Percentiles rank a stretch among this genome's conserved stretches.
Conservation (phyloP, 2,113 vertebrate species). For the Ophiodon elongatus region DNA sequence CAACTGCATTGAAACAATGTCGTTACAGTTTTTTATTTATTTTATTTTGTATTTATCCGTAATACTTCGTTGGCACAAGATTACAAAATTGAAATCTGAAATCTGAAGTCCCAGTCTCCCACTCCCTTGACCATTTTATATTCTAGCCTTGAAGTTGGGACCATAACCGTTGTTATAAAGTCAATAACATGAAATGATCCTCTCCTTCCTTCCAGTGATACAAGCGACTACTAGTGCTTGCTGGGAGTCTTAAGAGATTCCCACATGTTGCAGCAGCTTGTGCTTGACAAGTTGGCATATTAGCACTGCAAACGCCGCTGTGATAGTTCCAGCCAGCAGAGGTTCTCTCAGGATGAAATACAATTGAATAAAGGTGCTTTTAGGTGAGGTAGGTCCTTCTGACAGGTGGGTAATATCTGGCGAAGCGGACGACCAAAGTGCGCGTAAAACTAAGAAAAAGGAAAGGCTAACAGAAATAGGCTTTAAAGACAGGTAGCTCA, state of each 20-base stretch:
- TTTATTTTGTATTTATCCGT: too few species aligned
- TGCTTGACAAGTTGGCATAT: neutral
- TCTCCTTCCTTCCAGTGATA: neutral
- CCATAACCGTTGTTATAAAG: neutral
- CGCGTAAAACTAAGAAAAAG: neutral
- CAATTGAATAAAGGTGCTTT: neutral
- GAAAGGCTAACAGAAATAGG: neutral
- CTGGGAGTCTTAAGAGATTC: neutral
- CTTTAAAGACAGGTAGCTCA: constrained; percentile 4
- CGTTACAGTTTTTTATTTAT: too few species aligned
- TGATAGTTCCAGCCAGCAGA: neutral
- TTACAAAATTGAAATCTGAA: too few species aligned
- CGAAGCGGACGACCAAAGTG: neutral
- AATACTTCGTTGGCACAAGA: neutral
- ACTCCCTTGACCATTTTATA: neutral
- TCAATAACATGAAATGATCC: neutral
- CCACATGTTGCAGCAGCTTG: constrained; percentile 1
- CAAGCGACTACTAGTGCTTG: neutral
- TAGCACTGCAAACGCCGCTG: neutral
- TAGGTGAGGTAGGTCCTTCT: neutral
- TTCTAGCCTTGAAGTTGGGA: neutral
- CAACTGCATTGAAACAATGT: too few species aligned
- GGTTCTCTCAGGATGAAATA: neutral
- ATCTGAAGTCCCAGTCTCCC: neutral
- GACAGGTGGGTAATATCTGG: neutral